Evolutionary conservation across 2,797 vertebrate genomes (phyloP), one percentile per base, ranked within the genome.

Genomic region (Anguilla anguilla): DNA sequence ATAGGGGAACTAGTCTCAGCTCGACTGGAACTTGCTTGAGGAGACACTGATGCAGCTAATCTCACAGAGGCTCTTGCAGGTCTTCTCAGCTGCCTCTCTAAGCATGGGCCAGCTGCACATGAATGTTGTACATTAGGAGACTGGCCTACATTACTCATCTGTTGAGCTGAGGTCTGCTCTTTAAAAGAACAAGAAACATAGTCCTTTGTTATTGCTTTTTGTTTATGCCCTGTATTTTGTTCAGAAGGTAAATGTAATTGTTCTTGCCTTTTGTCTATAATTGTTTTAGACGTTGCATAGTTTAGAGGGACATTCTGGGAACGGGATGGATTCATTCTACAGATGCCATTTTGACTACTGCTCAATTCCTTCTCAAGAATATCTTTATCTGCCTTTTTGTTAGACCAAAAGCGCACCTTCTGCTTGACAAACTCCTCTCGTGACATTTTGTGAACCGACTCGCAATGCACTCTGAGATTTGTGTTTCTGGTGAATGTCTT

Each of bases 401-500:
- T 96, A 55, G 96, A 94, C 85, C 94, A 96, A 51, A 97, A 96
- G 93, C 97, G 97, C 67, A 96, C 91, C 95, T 98, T 98, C 85
- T 98, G 93, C 89, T 97, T 96, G n/a, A 96, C 94, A 89, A 99
- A 97, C 93, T 99, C 97, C 87, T 98, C 95, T 11, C 94, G 94
- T 0, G 98, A 96, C 89, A 99, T 96, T 91, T 96, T 97, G 94
- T 99, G 98, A 86, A 97, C 95, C 13, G 97, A 94, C 53, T 96
- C 96, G 92, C 98, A 99, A 92, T 99, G 98, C 22, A 97, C 95
- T 85, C 97, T 96, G 86, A 99, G 98, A 91, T 99, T 99, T 49
- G 98, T 99, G 94, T 99, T 99, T 59, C 98, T 97, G 3, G 98
- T 99, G 93, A 99, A 99, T 0, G 97, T 95, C 95, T 99, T 99